Conservation (phyloP, 2,888 invertebrate genomes). For the Adelphocoris suturalis region DNA sequence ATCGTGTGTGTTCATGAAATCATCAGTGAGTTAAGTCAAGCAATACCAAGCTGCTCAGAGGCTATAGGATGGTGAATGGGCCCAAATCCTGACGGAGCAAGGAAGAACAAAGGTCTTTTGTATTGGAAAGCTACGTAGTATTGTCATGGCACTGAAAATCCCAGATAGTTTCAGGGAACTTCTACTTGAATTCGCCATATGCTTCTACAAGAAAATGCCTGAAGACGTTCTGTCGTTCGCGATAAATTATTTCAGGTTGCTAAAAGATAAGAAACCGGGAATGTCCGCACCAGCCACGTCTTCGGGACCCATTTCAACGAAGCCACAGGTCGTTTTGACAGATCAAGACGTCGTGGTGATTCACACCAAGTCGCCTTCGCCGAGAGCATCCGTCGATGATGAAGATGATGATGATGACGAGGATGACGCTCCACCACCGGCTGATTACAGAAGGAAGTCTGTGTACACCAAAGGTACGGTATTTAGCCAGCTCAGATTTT, state of each 20-base stretch:
- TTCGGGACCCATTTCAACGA: not conserved
- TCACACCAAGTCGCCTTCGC: not conserved
- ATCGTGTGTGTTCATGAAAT: no score
- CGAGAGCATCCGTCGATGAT: not conserved
- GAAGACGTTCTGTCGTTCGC: conserved; percentile 56
- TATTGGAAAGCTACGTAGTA: no score
- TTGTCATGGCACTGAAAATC: conserved; percentile 42
- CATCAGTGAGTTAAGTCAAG: no score
- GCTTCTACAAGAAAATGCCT: conserved; percentile 65
- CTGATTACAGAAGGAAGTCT: conserved; percentile 63
- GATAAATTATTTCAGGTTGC: conserved; percentile 58
- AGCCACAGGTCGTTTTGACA: conserved; percentile 1
- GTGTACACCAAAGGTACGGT: conserved; percentile 58
- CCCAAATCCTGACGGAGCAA: no score
- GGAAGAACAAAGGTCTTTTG: no score
- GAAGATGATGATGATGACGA: conserved; percentile 56
- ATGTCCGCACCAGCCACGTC: no score
- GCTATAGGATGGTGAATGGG: no score
- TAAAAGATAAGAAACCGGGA: conserved; percentile 35
- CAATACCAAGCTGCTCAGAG: no score
- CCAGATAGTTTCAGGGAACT: conserved; percentile 58
- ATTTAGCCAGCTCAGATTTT: not conserved
- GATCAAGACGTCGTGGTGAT: conserved; percentile 7
- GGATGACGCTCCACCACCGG: conserved; percentile 48
- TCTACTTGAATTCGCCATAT: conserved; percentile 59